phyloP scores from a whole-genome alignment of 2,797 vertebrate species.

The Apodemus agrarius region DNA sequence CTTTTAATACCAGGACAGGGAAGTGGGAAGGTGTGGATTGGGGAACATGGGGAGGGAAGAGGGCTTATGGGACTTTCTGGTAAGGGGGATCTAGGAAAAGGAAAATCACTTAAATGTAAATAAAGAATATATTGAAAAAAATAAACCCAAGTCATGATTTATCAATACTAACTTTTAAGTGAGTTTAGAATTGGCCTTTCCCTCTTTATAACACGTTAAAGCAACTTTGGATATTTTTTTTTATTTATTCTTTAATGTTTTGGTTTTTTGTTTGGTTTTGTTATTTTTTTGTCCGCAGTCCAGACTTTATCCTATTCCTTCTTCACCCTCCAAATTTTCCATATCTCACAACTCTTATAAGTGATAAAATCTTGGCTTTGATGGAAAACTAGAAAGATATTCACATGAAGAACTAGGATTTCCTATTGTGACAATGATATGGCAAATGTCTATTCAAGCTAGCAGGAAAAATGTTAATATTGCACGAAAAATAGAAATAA shows the following conservation, averaged over 20 bases:
- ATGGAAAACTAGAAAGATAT: neutral
- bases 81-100: too few species aligned
- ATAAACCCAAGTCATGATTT: neutral
- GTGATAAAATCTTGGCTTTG: neutral
- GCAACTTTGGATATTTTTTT: neutral
- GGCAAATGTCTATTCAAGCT: neutral
- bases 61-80: too few species aligned
- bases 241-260: too few species aligned
- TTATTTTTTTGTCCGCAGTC: too few species aligned
- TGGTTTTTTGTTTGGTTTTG: too few species aligned
- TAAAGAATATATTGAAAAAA: too few species aligned
- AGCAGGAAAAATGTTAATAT: neutral
- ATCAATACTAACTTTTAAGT: neutral
- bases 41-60: too few species aligned
- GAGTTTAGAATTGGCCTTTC: neutral
- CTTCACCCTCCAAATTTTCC: too few species aligned
- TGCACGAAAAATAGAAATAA: neutral
- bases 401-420: neutral
- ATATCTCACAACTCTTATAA: neutral
- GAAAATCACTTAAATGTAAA: too few species aligned
- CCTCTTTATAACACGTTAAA: neutral
- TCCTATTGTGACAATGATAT: neutral
- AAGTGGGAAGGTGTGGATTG: too few species aligned
- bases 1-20: too few species aligned
- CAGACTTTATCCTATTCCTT: too few species aligned